These are phyloP conservation scores for Ferrisia virgata DNA, from an alignment of 2,888 invertebrate genomes.

Conservation along the genomic window DNA sequence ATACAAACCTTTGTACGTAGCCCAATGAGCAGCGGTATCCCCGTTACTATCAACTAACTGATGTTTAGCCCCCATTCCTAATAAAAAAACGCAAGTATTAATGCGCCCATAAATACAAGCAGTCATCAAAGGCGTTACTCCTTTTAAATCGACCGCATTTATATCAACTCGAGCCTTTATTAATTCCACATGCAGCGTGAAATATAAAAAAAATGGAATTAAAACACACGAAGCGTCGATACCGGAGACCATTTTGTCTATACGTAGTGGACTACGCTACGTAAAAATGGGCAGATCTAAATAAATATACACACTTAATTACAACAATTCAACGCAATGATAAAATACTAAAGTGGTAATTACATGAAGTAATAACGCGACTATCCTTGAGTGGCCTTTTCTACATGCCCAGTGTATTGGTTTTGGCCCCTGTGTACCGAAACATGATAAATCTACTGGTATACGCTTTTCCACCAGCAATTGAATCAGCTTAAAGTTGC, in stretches of 20 bases:
- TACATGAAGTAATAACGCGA: constrained; percentile 65
- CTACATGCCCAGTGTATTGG: constrained; percentile 94
- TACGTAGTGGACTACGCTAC: too few species aligned
- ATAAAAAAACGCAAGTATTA: constrained; percentile 82
- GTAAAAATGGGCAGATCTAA: neutral
- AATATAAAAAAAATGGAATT: neutral
- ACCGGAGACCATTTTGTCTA: neutral
- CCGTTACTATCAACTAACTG: constrained; percentile 87
- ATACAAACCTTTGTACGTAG: constrained; percentile 74
- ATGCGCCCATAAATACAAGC: constrained; percentile 92
- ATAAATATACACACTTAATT: neutral
- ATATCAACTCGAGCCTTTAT: constrained; percentile 78
- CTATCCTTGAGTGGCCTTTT: constrained; percentile 86
- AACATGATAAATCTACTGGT: constrained; percentile 79
- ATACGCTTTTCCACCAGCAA: constrained; percentile 79
- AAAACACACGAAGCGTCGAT: neutral
- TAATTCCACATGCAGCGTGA: constrained; percentile 51
- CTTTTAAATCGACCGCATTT: constrained; percentile 81
- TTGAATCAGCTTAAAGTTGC: constrained; percentile 83
- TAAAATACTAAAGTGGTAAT: neutral
- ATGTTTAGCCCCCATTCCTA: constrained; percentile 84
- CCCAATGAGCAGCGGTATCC: constrained; percentile 91
- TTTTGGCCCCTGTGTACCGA: constrained; percentile 83
- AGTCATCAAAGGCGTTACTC: constrained; percentile 82
- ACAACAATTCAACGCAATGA: neutral